These are phyloP conservation scores for Thaumetopoea pityocampa DNA, from an alignment of 1,140 invertebrate species.

Conservation along the genomic window DNA sequence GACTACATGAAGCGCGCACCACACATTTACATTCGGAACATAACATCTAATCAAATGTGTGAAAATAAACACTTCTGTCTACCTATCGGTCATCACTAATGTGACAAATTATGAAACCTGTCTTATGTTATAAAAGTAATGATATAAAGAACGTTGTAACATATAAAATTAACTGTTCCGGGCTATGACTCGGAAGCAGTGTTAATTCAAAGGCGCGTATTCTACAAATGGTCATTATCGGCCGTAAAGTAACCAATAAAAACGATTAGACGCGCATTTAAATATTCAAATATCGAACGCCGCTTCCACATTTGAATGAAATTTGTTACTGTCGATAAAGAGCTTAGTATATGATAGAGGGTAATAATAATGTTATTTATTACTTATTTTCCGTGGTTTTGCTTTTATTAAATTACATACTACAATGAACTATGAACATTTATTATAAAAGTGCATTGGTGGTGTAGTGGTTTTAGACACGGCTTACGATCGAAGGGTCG, in stretches of 20 bases:
- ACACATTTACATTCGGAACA: too few relatives aligned
- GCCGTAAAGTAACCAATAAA: slow-evolving; percentile 61
- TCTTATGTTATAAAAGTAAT: background rate
- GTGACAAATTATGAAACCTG: too few relatives aligned
- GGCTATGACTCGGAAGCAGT: background rate
- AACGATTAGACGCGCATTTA: slow-evolving; percentile 53
- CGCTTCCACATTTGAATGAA: slow-evolving; percentile 32
- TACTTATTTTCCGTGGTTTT: background rate
- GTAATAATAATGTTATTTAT: background rate
- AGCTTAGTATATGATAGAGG: background rate
- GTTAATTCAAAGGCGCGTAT: slow-evolving; percentile 11
- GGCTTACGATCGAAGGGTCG: too few relatives aligned
- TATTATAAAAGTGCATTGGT: too few relatives aligned
- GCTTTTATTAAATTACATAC: too few relatives aligned
- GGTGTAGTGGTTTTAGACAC: too few relatives aligned
- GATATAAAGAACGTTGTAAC: background rate
- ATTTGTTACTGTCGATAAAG: slow-evolving; percentile 3
- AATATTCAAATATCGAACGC: slow-evolving; percentile 52
- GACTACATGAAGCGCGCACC: too few relatives aligned
- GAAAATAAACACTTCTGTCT: too few relatives aligned
- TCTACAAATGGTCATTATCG: slow-evolving; percentile 52
- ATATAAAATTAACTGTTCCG: background rate
- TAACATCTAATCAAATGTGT: too few relatives aligned
- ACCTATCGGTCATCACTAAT: too few relatives aligned
- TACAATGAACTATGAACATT: too few relatives aligned